Percentiles rank a stretch among this genome's conserved stretches.
phyloP scores from a whole-genome alignment of 2,797 vertebrate genomes.

The Cheirogaleus major region DNA sequence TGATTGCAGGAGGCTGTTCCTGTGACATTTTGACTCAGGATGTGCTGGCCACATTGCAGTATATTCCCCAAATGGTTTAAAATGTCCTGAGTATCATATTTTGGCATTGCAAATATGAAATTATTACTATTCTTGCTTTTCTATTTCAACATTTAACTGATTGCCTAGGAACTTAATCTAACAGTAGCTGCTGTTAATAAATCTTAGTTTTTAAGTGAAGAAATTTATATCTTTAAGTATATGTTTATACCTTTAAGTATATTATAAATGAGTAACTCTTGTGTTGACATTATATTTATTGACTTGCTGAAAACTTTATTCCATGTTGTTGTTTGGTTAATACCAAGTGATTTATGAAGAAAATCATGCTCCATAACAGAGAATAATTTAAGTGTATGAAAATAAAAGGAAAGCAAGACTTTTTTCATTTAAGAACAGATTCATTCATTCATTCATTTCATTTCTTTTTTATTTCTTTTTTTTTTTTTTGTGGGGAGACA shows the following conservation, averaged over 20 bases:
- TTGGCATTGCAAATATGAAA: slow-evolving; percentile 6
- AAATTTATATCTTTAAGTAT: background rate
- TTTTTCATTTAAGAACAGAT: background rate
- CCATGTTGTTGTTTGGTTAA: background rate
- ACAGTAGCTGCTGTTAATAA: slow-evolving; percentile 15
- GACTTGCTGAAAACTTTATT: background rate
- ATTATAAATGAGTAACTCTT: slow-evolving; percentile 27
- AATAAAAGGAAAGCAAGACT: background rate
- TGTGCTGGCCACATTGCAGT: background rate
- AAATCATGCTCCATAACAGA: background rate
- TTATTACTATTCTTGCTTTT: slow-evolving; percentile 8
- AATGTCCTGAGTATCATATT: background rate
- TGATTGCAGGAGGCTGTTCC: background rate
- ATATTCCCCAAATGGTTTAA: background rate
- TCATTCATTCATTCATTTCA: background rate
- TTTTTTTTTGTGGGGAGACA: background rate
- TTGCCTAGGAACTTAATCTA: slow-evolving; percentile 23
- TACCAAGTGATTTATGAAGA: background rate
- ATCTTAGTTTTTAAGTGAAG: background rate
- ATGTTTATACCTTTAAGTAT: background rate
- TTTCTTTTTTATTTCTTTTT: background rate
- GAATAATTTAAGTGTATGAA: background rate
- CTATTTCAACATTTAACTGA: background rate
- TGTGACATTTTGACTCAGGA: background rate
- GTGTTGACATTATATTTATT: background rate